Evolutionary conservation across 2,888 invertebrate genomes (phyloP), one percentile per base, ranked within the genome.

Genomic region (Macaria liturata): DNA sequence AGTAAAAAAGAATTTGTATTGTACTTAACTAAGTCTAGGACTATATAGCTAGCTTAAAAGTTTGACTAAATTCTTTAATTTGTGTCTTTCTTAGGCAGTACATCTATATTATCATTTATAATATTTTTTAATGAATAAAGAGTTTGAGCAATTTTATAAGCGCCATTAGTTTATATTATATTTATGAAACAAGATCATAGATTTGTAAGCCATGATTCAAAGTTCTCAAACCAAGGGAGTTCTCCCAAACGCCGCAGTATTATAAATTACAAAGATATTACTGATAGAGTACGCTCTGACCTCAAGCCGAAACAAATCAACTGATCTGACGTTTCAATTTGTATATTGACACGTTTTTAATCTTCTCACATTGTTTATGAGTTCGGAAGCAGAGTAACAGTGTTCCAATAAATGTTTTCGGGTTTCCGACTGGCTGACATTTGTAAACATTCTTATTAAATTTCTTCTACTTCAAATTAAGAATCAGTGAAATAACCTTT

Each of bases 281-380:
- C 55, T 49, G 55, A 60, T 60, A 60, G 55, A 30, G 49, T 55
- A 59, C 51, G 55, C 49, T 74, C 72, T 71, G 81, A 81, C 81
- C 78, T 75, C 70, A 67, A 72, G 77, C 76, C 78, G 70, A 70
- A 74, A 70, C 90, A 91, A 89, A 91, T 91, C 88, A 89, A 86
- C 84, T 71, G 71, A 66, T 72, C 80, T 88, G 90, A 90, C 90
- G 76, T 88, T 88, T 89, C 89, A 89, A 90, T 91, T 89, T 85
- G 80, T 85, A 75, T 83, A 86, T 89, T 86, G 88, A 89, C 88
- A 86, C 82, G 84, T 86, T 86, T 87, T 84, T 89, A 89, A 91
- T 91, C 85, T 84, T 83, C 75, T 70, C 64, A 64, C 73, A 85
- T 86, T 88, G 87, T 89, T 83, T 86, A 85, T 88, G 74, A 59